A percentile compares a stretch with the other conserved stretches of the same genome.
Evolutionary conservation across 2,113 vertebrate genomes (phyloP).

Genomic region (Clarias batrachus): DNA sequence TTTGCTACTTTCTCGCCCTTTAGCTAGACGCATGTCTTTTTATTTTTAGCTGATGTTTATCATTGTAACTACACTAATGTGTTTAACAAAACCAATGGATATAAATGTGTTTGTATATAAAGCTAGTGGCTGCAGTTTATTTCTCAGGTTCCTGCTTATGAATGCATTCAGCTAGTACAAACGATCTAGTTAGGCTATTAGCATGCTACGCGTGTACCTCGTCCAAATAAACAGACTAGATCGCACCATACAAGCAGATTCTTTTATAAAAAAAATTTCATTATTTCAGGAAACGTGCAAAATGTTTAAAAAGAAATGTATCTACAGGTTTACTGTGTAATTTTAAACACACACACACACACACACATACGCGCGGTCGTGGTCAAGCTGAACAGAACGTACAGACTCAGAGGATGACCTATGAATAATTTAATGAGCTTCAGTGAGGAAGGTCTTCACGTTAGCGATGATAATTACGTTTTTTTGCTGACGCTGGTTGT

Average conservation of each 20-base stretch:
- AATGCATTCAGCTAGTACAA: background rate
- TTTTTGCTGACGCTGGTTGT: constrained; percentile 45
- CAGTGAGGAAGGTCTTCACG: constrained; percentile 38
- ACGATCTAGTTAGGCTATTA: background rate
- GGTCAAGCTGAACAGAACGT: constrained; percentile 35
- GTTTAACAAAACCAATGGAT: background rate
- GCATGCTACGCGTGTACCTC: background rate
- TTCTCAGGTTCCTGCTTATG: background rate
- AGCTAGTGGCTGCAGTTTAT: background rate
- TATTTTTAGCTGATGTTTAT: background rate
- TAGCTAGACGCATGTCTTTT: background rate
- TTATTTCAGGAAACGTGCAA: background rate
- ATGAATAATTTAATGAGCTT: constrained; percentile 52
- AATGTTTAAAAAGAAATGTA: too few relatives aligned
- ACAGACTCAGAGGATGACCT: constrained; percentile 38
- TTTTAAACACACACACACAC: constrained; percentile 10
- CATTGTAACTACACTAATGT: background rate
- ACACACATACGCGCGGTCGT: background rate
- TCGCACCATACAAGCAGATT: background rate
- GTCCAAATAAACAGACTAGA: background rate
- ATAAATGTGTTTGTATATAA: background rate
- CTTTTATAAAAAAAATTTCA: background rate
- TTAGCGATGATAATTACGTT: constrained; percentile 45
- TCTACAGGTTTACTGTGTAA: background rate
- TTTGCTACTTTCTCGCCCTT: background rate